Conservation (phyloP, 2,113 vertebrate species). For the Xiphorhynchus elegans region DNA sequence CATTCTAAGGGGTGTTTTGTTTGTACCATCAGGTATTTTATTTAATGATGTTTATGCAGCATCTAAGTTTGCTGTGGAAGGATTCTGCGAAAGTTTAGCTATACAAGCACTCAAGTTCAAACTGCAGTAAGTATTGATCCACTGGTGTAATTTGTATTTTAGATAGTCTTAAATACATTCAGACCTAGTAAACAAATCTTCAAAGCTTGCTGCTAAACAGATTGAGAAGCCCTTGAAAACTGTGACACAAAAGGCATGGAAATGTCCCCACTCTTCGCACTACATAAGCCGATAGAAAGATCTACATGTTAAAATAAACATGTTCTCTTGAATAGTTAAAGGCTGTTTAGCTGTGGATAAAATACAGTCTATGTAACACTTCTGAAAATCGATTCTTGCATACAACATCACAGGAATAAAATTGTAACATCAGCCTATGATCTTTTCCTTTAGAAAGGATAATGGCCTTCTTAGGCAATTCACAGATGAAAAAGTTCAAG, state of each 20-base stretch:
- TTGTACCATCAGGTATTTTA: slow-evolving; percentile 79
- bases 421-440: neutral
- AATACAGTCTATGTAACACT: neutral
- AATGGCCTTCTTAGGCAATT: neutral
- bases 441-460: neutral
- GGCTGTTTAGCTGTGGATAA: neutral
- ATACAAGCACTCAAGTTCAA: slow-evolving; percentile 87
- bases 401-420: neutral
- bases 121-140: slow-evolving; percentile 80
- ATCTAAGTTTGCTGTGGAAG: slow-evolving; percentile 88
- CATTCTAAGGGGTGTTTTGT: neutral
- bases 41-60: slow-evolving; percentile 91
- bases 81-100: slow-evolving; percentile 89
- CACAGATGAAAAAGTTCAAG: neutral
- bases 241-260: neutral
- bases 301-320: neutral
- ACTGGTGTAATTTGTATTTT: neutral
- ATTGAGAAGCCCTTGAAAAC: neutral
- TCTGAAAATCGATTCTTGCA: neutral
- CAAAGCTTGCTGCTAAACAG: neutral
- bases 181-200: neutral
- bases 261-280: neutral
- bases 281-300: neutral
- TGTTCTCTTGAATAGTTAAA: neutral
- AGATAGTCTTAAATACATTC: neutral